Base-by-base conservation (phyloP, 2,113 vertebrate genomes). In the Calyptommatus sinebrachiatus region DNA sequence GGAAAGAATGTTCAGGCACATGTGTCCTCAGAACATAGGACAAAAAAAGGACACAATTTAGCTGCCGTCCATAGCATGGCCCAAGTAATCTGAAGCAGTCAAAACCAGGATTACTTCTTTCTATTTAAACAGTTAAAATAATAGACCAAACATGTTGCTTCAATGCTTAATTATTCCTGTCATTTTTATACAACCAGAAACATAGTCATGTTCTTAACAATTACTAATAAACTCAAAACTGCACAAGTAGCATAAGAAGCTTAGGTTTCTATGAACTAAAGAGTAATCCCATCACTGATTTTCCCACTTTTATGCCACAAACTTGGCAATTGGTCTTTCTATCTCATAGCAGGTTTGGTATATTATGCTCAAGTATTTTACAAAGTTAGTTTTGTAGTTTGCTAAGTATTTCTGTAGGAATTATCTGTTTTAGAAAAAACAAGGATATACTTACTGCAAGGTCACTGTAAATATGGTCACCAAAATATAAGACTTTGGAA, bases 381-480 rank as follows among this genome's bases (percentile, higher is more conserved):
- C 14, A 70, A 57, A n/a, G 1, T 1, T 72, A 16, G 69, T 70
- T 62, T 26, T 45, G 65, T 14, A 72, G 60, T 50, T 9, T 16
- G 31, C 8, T 31, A 21, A 29, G 29, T 26, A 62, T 48, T 68
- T 24, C n/a, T 66, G 28, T 67, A 53, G n/a, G 73, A 48, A 35
- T 1, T 18, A 2, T 18, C 84, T 41, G 3, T 21, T 5, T 65
- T n/a, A 7, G 63, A 46, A 61, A 77, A 73, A 86, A 70, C 5
- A 35, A 18, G 21, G 83, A 86, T 18, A 8, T 83, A 79, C 97
- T 97, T 93, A 99, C 99, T 88, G 99, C 99, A 92, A 99, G 92
- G 92, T 99, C 99, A 71, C 99, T 99, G 94, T 99, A 99, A 91
- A 99, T 99, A 86, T 99, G 99, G 92, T 99, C 99, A 79, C 99